Evolutionary conservation across 1,140 invertebrate species (phyloP).

Genomic region (Chelonus insularis): DNA sequence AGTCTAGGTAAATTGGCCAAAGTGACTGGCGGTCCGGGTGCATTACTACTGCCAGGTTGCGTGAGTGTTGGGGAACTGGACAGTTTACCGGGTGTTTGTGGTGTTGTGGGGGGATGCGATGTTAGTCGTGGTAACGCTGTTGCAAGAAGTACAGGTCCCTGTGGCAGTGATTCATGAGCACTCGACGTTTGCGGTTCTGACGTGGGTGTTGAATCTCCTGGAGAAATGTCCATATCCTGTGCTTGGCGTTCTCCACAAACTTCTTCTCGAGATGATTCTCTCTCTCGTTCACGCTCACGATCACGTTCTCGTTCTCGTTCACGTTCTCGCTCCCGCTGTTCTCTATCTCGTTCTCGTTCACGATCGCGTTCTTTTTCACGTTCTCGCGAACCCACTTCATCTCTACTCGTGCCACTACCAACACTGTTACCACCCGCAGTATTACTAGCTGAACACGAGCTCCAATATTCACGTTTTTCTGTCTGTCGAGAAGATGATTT

Average conservation of each 20-base stretch:
- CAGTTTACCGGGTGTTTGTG: constrained; percentile 56
- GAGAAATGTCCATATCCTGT: constrained; percentile 85
- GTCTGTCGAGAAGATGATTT: constrained; percentile 58
- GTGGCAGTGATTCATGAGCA: constrained; percentile 54
- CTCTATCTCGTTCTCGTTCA: constrained; percentile 45
- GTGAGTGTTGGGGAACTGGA: constrained; percentile 53
- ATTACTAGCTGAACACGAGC: constrained; percentile 38
- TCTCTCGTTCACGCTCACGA: constrained; percentile 43
- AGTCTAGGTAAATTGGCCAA: constrained; percentile 60
- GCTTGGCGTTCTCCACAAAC: constrained; percentile 51
- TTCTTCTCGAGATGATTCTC: constrained; percentile 51
- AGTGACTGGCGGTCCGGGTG: constrained; percentile 62
- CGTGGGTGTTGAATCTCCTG: constrained; percentile 79
- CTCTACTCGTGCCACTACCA: constrained; percentile 43
- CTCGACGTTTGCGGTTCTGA: constrained; percentile 64
- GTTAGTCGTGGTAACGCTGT: constrained; percentile 72
- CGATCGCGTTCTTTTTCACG: constrained; percentile 47
- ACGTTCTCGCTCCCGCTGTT: constrained; percentile 39
- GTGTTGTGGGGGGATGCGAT: constrained; percentile 61
- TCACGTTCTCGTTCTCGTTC: constrained; percentile 31
- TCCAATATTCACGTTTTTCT: constrained; percentile 59
- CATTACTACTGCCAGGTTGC: constrained; percentile 55
- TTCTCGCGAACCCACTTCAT: constrained; percentile 44
- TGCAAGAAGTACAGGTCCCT: constrained; percentile 66
- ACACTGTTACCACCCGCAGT: constrained; percentile 29